Conservation (phyloP, 2,888 invertebrate species). For the Euplexia lucipara region DNA sequence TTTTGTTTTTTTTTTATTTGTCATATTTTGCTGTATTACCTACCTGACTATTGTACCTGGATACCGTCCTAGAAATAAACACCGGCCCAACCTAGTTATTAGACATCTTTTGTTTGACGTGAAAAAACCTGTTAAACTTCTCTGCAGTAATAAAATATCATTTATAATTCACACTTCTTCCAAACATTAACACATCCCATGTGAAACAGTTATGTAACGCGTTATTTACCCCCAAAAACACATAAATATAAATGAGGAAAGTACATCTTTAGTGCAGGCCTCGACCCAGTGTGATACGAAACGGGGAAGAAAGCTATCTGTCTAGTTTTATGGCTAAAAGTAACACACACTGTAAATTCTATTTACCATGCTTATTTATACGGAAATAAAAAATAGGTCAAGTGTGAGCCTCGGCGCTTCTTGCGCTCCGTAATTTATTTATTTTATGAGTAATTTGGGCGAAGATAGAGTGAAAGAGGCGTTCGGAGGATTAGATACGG, state of each 20-base stretch:
- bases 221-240: slow-evolving; percentile 2
- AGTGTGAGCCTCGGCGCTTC: slow-evolving; percentile 25
- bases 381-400: slow-evolving; percentile 60
- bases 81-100: too few relatives aligned
- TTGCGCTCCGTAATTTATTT: slow-evolving; percentile 36
- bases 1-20: too few relatives aligned
- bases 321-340: slow-evolving; percentile 60
- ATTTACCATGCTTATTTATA: slow-evolving; percentile 63
- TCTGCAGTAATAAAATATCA: neutral
- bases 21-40: too few relatives aligned
- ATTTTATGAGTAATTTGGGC: slow-evolving; percentile 32
- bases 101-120: too few relatives aligned
- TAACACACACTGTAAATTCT: slow-evolving; percentile 59
- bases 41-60: too few relatives aligned
- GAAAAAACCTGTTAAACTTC: too few relatives aligned
- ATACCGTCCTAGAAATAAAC: too few relatives aligned
- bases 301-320: slow-evolving; percentile 34
- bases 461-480: neutral
- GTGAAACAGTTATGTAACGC: neutral
- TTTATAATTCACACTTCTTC: neutral
- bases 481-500: slow-evolving; percentile 4
- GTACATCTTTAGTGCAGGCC: slow-evolving; percentile 25
- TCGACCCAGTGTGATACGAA: slow-evolving; percentile 24
- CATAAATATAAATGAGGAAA: slow-evolving; percentile 36
- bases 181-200: neutral